A percentile compares a stretch with the other conserved stretches of the same genome.
Evolutionary conservation across 2,113 vertebrate genomes (phyloP).

Genomic region (Carollia perspicillata): DNA sequence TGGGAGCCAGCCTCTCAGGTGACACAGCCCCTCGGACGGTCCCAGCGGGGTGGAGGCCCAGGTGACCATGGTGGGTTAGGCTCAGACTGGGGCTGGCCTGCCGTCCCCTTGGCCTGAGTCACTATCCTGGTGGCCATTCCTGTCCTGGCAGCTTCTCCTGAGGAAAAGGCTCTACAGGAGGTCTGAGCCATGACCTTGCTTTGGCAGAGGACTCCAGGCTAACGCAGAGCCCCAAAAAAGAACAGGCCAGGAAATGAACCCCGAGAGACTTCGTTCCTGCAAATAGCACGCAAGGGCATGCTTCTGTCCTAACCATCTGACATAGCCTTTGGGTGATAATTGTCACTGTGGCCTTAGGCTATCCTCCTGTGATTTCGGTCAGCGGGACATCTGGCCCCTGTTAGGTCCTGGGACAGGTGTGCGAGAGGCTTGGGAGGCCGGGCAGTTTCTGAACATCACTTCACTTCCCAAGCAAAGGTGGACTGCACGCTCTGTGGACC

Average conservation of each 20-base stretch:
- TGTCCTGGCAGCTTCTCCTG: too few relatives aligned
- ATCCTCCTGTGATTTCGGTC: background rate
- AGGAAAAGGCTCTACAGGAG: background rate
- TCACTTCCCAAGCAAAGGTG: background rate
- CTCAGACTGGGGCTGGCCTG: too few relatives aligned
- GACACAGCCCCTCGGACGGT: background rate
- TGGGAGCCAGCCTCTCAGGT: background rate
- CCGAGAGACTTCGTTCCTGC: background rate
- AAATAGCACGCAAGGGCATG: background rate
- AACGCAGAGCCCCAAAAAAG: background rate
- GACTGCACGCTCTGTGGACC: background rate
- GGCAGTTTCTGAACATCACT: background rate
- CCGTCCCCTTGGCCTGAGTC: background rate
- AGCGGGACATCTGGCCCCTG: background rate
- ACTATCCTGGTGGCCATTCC: background rate
- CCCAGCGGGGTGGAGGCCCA: rapidly evolving
- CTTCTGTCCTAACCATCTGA: background rate
- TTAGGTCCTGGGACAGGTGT: background rate
- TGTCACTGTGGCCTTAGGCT: background rate
- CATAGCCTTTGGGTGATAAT: background rate
- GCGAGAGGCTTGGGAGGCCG: background rate
- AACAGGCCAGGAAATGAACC: background rate
- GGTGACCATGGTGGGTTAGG: background rate
- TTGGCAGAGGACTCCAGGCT: background rate
- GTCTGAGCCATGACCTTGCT: background rate